Evolutionary conservation across 2,113 vertebrate genomes (phyloP).

Genomic region (Equus quagga): DNA sequence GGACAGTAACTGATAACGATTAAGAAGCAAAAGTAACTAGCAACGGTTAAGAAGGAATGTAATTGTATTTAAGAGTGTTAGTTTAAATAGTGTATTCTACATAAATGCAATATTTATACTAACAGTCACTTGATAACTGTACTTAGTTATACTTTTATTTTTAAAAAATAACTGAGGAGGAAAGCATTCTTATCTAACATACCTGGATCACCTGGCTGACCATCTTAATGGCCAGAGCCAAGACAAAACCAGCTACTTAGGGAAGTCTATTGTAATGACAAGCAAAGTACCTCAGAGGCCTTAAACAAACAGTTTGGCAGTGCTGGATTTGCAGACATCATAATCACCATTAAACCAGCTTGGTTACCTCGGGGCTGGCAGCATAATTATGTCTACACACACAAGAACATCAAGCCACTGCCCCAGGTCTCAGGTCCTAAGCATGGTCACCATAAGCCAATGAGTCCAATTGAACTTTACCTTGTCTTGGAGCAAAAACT

Average conservation of each 20-base stretch:
- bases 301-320: neutral
- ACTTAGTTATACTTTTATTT: conserved; percentile 44
- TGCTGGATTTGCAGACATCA: neutral
- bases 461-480: neutral
- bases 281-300: neutral
- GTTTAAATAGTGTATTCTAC: neutral
- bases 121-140: conserved; percentile 13
- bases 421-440: neutral
- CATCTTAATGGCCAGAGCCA: neutral
- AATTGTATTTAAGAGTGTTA: conserved; percentile 5
- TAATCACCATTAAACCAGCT: neutral
- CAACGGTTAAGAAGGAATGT: neutral
- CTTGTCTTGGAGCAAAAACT: neutral
- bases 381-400: accelerated
- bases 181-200: conserved; percentile 13
- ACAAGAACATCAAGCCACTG: neutral
- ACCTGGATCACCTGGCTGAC: neutral
- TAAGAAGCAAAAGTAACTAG: neutral
- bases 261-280: neutral
- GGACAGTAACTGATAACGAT: neutral
- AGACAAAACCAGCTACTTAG: neutral
- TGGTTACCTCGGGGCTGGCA: neutral
- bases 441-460: neutral
- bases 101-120: conserved; percentile 7
- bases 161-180: neutral